Evolutionary conservation across 2,797 vertebrate genomes (phyloP), one percentile per base, ranked within the genome.

Genomic region (Bradypodion ventrale): DNA sequence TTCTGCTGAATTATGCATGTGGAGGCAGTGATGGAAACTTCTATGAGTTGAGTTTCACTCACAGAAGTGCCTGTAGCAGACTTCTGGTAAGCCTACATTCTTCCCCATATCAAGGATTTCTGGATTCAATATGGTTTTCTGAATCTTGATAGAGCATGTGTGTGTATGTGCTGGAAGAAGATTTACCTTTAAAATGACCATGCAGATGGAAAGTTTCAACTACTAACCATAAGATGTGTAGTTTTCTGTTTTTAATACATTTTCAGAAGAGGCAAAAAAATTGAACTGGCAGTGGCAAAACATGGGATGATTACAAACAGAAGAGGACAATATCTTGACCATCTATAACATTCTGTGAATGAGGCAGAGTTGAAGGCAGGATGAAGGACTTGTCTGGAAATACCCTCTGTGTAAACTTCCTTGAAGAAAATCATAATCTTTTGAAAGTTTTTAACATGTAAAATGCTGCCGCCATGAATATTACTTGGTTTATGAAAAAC

Each of bases 401-500:
- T 5, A 56, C 12, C 62, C 15, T 59, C 44, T 16, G 2, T 78
- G 72, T 37, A 68, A 0, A 3, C 73, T 73, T 46, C 79, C 23
- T 56, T 85, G 77, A 88, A 42, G 16, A 37, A 85, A 32, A 66
- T n/a, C 85, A 75, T 75, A 80, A 29, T 83, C 21, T 66, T 0
- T 52, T 42, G 1, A 25, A 84, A 89, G 49, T 72, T 56, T 56
- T 56, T 21, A 56, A 80, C 7, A 56, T 12, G 63, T 76, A 75
- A 78, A 83, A 79, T 44, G 73, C 13, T 60, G 49, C 19, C 12
- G 56, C 15, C 44, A 21, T 62, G 32, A 84, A 44, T 60, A 89
- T 74, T 85, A 60, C 83, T 86, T 83, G 16, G 85, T 72, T 80
- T 90, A 81, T 87, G 85, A 80, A 90, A 88, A 65, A 76, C 75